Base-by-base conservation (phyloP, 2,888 invertebrate genomes). In the Cephus sareptanus region DNA sequence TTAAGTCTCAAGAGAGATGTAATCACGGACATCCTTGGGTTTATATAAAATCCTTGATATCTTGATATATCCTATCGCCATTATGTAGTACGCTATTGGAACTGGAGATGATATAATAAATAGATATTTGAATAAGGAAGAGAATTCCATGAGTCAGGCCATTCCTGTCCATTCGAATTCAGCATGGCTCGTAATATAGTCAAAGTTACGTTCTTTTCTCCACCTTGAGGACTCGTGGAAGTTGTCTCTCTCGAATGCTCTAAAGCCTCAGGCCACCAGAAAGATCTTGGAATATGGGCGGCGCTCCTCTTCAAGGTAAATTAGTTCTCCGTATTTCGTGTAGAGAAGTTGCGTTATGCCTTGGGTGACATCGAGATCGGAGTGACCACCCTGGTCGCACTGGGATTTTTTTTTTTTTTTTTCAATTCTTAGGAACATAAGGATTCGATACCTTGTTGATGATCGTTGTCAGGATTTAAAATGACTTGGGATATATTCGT, bases 281-380 rank as follows among this genome's bases (percentile, higher is more conserved):
- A 34, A 31, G 71, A 71, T 33, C 71, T 31, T 34, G 71, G 71
- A 33, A 71, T 31, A 85, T 86, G 86, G 86, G 87, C 87, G 87
- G 83, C 82, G 81, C 84, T 83, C 80, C 77, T 78, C 81, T 76
- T 56, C 56, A 23, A 56, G 80, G 82, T 81, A 86, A 86, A 88
- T 88, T 85, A 83, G 86, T 88, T 88, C 88, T 75, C 79, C 79
- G 86, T 88, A 89, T 86, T 86, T 71, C 71, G 71, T 71, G 31
- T 71, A 31, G 71, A 71, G 71, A 31, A 34, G 33, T 34, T 34
- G 71, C 71, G 33, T 34, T 31, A 13, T 31, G 31, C 33, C 33
- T 34, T 34, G 33, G 71, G 71, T 71, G 71, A 71, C 71, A 71
- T 71, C 56, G 56, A 23, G 56, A 56, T 9, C 56, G 23, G 23